Conservation (phyloP, 1,140 invertebrate genomes). For the Sesamia nonagrioides region DNA sequence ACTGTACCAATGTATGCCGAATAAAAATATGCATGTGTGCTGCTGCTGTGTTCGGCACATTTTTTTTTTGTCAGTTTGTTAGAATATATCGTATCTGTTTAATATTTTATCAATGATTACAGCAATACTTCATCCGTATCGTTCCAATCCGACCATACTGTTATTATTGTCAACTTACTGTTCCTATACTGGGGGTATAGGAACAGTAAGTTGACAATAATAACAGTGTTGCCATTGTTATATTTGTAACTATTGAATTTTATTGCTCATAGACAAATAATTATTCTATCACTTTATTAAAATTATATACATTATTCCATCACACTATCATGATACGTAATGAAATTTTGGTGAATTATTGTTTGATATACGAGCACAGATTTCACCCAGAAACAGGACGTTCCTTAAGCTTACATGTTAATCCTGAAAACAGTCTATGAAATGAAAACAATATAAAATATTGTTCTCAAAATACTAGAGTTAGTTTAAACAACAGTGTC, state of each 20-base stretch:
- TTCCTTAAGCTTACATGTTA: not conserved
- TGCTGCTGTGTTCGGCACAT: no score
- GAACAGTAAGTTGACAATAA: no score
- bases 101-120: no score
- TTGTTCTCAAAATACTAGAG: constrained; percentile 44
- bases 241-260: constrained; percentile 11
- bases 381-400: not conserved
- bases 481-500: constrained; percentile 48
- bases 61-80: no score
- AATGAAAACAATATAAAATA: constrained; percentile 30
- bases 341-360: constrained; percentile 6
- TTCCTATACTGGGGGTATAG: no score
- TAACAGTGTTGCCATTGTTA: no score
- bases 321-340: not conserved
- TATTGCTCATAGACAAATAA: constrained; percentile 5
- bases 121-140: constrained; percentile 3
- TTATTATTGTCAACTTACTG: constrained; percentile 6
- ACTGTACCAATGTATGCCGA: no score
- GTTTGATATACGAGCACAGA: not conserved
- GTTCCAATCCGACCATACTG: not conserved
- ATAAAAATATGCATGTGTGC: no score
- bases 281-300: not conserved
- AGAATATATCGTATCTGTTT: no score
- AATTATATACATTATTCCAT: constrained; percentile 3
- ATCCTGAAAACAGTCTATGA: not conserved